phyloP scores from a whole-genome alignment of 1,140 invertebrate species.

The Teleogryllus occipitalis region DNA sequence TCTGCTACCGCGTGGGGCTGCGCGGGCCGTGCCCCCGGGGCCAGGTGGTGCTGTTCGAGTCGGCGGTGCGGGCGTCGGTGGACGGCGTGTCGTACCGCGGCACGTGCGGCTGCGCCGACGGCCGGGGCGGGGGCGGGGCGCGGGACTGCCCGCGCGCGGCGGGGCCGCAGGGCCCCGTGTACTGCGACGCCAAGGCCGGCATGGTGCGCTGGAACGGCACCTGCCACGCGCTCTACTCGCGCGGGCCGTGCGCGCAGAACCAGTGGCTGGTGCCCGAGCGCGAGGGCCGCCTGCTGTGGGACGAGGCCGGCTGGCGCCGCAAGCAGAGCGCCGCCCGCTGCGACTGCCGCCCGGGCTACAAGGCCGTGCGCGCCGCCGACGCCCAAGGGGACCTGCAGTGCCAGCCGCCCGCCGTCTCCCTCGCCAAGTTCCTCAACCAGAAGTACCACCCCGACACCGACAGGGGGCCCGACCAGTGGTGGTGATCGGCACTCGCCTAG shows the following conservation, averaged over 20 bases:
- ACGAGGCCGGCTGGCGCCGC: slow-evolving; percentile 28
- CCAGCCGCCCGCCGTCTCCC: slow-evolving; percentile 38
- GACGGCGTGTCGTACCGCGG: slow-evolving; percentile 76
- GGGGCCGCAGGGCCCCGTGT: slow-evolving; percentile 29
- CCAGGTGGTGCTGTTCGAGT: slow-evolving; percentile 67
- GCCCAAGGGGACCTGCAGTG: slow-evolving; percentile 32
- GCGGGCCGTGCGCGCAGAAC: slow-evolving; percentile 60
- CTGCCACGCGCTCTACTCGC: slow-evolving; percentile 62
- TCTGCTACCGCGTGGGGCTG: slow-evolving; percentile 64
- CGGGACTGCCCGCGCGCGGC: slow-evolving; percentile 24
- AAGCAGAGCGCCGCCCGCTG: slow-evolving; percentile 45
- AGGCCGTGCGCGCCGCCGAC: slow-evolving; percentile 28
- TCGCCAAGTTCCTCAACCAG: slow-evolving; percentile 42
- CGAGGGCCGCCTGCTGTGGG: slow-evolving; percentile 32
- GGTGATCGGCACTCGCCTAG: no score
- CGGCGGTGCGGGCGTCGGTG: slow-evolving; percentile 58
- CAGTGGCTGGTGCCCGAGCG: slow-evolving; percentile 58
- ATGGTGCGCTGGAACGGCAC: slow-evolving; percentile 50
- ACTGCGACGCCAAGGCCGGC: slow-evolving; percentile 48
- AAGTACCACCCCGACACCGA: slow-evolving; percentile 7
- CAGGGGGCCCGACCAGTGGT: slow-evolving; percentile 7
- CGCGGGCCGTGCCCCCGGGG: slow-evolving; percentile 59
- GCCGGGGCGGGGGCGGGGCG: neutral
- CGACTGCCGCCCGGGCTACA: slow-evolving; percentile 62
- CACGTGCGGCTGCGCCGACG: slow-evolving; percentile 42